Conservation (phyloP, 2,113 vertebrate genomes). For the Alectura lathami region DNA sequence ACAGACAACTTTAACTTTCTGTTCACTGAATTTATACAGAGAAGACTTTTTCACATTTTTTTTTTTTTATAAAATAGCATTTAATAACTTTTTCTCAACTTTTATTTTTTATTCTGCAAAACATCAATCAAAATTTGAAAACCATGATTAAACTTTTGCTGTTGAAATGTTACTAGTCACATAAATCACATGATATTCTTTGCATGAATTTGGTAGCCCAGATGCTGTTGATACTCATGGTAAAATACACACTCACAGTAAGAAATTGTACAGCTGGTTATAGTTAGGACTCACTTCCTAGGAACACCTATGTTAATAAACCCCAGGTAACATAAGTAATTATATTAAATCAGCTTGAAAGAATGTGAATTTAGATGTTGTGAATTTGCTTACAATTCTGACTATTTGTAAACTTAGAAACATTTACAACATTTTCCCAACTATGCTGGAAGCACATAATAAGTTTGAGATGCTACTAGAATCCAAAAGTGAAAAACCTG, state of each 20-base stretch:
- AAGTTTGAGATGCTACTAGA: neutral
- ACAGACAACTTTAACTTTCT: neutral
- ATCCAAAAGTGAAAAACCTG: neutral
- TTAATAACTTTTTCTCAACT: neutral
- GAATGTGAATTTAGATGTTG: neutral
- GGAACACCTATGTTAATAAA: neutral
- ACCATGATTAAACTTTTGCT: neutral
- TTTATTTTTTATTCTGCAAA: neutral
- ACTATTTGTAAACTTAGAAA: neutral
- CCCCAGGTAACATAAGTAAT: neutral
- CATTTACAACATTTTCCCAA: neutral
- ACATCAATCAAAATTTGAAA: neutral
- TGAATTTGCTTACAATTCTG: neutral
- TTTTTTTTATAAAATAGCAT: neutral
- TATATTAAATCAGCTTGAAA: neutral
- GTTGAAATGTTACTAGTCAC: neutral
- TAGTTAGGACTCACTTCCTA: neutral
- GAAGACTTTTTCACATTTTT: too few relatives aligned
- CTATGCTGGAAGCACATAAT: neutral
- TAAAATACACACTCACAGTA: neutral
- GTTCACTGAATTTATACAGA: neutral
- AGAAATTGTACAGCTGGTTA: neutral
- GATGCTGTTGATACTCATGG: neutral
- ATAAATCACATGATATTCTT: neutral
- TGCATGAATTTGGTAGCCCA: neutral